phyloP scores from a whole-genome alignment of 2,888 invertebrate genomes.

The Coleophora flavipennella region DNA sequence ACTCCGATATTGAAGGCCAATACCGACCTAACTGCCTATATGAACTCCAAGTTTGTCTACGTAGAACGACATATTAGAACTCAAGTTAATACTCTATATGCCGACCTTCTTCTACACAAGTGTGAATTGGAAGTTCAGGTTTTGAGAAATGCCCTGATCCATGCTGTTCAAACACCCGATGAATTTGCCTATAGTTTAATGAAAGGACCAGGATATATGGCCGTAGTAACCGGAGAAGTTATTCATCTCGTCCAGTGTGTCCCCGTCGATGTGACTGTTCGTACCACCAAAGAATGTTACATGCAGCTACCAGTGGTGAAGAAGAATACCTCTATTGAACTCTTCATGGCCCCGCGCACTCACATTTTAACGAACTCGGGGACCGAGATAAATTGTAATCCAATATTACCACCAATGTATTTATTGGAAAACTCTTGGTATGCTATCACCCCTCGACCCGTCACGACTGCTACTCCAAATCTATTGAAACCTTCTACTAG shows the following conservation, averaged over 20 bases:
- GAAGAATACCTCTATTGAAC: neutral
- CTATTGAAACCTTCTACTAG: neutral
- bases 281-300: neutral
- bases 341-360: neutral
- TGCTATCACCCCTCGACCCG: neutral
- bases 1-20: neutral
- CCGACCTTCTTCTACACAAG: neutral
- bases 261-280: neutral
- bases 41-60: neutral
- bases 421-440: neutral
- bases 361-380: neutral
- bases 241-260: neutral
- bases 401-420: neutral
- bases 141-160: neutral
- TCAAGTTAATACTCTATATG: neutral
- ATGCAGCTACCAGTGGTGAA: neutral
- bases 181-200: neutral
- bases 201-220: neutral
- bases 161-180: neutral
- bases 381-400: neutral
- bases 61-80: neutral
- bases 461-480: neutral
- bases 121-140: neutral
- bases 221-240: neutral
- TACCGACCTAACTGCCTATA: neutral